phyloP scores from a whole-genome alignment of 2,888 invertebrate species.

The Aelia acuminata region DNA sequence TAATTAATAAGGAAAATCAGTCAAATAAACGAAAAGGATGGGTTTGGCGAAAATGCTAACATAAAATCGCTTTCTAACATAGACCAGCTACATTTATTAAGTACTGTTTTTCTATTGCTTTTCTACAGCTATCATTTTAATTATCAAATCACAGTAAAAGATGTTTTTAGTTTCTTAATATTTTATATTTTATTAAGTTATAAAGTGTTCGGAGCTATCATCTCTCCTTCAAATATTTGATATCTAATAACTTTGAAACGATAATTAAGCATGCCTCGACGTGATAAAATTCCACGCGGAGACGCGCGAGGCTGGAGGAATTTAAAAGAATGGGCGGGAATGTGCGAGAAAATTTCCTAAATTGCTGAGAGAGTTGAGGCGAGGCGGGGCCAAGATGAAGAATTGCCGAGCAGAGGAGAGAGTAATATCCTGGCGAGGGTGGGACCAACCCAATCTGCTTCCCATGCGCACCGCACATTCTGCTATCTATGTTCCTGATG shows the following conservation, averaged over 20 bases:
- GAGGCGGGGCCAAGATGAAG: not conserved
- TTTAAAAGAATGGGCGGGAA: slow-evolving; percentile 29
- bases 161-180: no score
- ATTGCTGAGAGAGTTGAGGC: not conserved
- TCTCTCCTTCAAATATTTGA: not conserved
- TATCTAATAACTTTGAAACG: not conserved
- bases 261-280: slow-evolving; percentile 32
- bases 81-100: no score
- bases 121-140: no score
- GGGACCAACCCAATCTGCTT: not conserved
- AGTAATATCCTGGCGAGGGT: not conserved
- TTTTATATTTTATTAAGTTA: no score
- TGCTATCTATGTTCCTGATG: not conserved
- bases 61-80: no score
- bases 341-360: slow-evolving; percentile 38
- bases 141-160: no score
- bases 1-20: no score
- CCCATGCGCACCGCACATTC: not conserved
- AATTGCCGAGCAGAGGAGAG: not conserved
- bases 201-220: no score
- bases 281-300: slow-evolving; percentile 18
- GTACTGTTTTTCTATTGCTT: no score
- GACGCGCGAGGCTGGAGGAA: not conserved
- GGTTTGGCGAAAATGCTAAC: no score
- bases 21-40: no score